A percentile compares a stretch with the other conserved stretches of the same genome.
phyloP scores from a whole-genome alignment of 2,113 vertebrate genomes.

The Carassius carassius region DNA sequence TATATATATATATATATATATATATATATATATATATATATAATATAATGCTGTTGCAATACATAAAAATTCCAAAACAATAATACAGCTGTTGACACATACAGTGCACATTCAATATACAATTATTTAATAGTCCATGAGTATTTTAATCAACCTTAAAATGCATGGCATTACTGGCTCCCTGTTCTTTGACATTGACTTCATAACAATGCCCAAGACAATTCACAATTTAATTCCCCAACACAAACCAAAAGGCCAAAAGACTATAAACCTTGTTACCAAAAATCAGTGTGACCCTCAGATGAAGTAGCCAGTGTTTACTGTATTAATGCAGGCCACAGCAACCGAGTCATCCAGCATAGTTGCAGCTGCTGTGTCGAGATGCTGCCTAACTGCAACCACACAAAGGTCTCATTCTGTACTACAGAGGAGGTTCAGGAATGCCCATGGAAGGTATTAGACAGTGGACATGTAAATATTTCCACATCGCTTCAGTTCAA shows the following conservation, averaged over 20 bases:
- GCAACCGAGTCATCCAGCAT: conserved; percentile 15
- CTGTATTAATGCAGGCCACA: neutral
- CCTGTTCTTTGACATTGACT: neutral
- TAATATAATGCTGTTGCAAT: neutral
- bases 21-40: no score
- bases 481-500: conserved; percentile 58
- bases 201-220: neutral
- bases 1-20: no score
- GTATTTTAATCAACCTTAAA: neutral
- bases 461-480: conserved; percentile 71
- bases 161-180: neutral
- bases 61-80: neutral
- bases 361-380: conserved; percentile 42
- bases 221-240: neutral
- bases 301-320: neutral
- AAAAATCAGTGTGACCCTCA: neutral
- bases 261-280: neutral
- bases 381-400: conserved; percentile 49
- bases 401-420: conserved; percentile 73
- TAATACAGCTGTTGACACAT: neutral
- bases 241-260: conserved; percentile 9
- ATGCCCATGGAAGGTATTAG: conserved; percentile 68
- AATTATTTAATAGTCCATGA: neutral
- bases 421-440: conserved; percentile 57
- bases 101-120: neutral